Percentiles rank a stretch among this genome's conserved stretches.
These are phyloP conservation scores for Brachionus asplanchnoidis DNA, from an alignment of 1,140 invertebrate species.

Conservation along the genomic window DNA sequence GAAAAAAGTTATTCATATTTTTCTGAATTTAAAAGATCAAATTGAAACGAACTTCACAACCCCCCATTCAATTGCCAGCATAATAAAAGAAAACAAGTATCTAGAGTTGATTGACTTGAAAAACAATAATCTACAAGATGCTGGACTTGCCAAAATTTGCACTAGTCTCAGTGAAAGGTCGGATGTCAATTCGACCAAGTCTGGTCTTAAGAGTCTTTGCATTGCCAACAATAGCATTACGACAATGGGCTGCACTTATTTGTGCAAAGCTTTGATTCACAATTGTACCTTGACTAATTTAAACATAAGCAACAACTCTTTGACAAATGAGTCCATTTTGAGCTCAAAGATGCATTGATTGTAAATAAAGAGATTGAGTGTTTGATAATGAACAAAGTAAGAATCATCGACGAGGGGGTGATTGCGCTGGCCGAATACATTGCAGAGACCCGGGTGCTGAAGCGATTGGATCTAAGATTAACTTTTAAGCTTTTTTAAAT, in stretches of 20 bases:
- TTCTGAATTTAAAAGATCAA: no score
- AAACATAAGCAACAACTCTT: conserved; percentile 69
- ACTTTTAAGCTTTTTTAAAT: no score
- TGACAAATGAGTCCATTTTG: conserved; percentile 67
- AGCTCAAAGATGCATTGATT: conserved; percentile 65
- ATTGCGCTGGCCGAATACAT: conserved; percentile 67
- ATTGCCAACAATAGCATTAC: conserved; percentile 80
- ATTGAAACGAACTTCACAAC: no score
- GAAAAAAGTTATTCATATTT: no score
- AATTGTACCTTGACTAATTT: conserved; percentile 67
- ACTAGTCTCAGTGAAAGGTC: conserved; percentile 63
- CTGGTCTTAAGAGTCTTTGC: conserved; percentile 70
- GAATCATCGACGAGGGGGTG: conserved; percentile 54
- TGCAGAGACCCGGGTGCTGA: conserved; percentile 62
- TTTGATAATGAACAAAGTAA: conserved; percentile 64
- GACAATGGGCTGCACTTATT: conserved; percentile 64
- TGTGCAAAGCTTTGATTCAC: conserved; percentile 62
- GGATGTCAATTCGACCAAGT: neutral
- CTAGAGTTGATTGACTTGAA: conserved; percentile 72
- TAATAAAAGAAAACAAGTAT: conserved; percentile 57
- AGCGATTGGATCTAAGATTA: conserved; percentile 74
- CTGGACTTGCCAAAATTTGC: conserved; percentile 67
- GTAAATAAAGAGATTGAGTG: conserved; percentile 64
- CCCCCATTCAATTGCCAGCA: conserved; percentile 66
- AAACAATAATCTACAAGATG: conserved; percentile 64